Percentiles rank a stretch among this genome's conserved stretches.
Conservation (phyloP, 2,888 invertebrate genomes). For the Charanyca ferruginea region DNA sequence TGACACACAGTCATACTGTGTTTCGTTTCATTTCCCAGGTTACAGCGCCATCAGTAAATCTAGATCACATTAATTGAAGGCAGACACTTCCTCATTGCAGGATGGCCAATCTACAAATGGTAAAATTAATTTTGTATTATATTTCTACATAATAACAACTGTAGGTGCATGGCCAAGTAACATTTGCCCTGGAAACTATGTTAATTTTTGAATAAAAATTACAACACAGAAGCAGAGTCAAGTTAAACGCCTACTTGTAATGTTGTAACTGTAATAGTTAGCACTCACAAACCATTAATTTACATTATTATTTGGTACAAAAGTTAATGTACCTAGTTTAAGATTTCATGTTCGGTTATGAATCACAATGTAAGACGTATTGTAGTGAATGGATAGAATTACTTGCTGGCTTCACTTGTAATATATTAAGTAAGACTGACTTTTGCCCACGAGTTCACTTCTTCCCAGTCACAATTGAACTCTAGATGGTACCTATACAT, state of each 20-base stretch:
- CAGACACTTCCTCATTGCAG: constrained; percentile 50
- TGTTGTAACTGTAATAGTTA: constrained; percentile 59
- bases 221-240: constrained; percentile 56
- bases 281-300: constrained; percentile 58
- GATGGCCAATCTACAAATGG: constrained; percentile 37
- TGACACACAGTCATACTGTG: constrained; percentile 9
- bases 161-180: constrained; percentile 56
- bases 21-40: constrained; percentile 45
- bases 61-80: constrained; percentile 45
- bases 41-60: constrained; percentile 31
- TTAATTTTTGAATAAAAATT: constrained; percentile 65
- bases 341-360: constrained; percentile 50
- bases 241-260: constrained; percentile 61
- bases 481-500: constrained; percentile 29
- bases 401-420: constrained; percentile 42
- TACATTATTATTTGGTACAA: constrained; percentile 59
- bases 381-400: constrained; percentile 52
- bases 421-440: constrained; percentile 54
- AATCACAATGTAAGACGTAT: constrained; percentile 47
- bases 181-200: constrained; percentile 68
- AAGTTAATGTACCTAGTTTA: constrained; percentile 53
- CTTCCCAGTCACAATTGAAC: constrained; percentile 45
- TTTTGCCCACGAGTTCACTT: constrained; percentile 44
- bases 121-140: constrained; percentile 56
- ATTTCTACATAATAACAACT: constrained; percentile 56